Conservation (phyloP, 2,797 vertebrate species). For the Momotus momota region DNA sequence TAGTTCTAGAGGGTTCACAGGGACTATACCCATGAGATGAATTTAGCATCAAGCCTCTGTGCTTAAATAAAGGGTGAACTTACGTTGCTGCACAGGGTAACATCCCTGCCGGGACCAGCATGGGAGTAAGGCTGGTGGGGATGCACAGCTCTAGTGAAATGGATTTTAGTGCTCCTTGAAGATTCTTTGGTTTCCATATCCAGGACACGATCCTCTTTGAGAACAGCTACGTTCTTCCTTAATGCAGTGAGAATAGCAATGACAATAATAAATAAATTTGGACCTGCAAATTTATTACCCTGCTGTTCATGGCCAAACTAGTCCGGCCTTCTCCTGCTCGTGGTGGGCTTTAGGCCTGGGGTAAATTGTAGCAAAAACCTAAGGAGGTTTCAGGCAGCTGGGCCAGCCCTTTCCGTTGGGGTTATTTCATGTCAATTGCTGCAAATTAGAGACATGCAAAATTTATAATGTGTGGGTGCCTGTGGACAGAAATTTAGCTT, state of each 20-base stretch:
- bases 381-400: neutral
- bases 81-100: neutral
- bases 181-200: neutral
- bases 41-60: neutral
- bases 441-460: neutral
- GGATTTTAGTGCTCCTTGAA: neutral
- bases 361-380: neutral
- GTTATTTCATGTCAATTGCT: conserved; percentile 20
- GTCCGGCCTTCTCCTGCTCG: neutral
- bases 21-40: neutral
- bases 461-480: conserved; percentile 1
- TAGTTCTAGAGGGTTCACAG: neutral
- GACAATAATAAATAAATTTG: neutral
- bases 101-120: neutral
- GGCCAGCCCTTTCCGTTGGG: neutral
- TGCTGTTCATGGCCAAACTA: neutral
- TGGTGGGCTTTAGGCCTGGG: neutral
- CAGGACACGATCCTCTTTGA: neutral
- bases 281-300: neutral
- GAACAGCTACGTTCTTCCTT: neutral
- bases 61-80: neutral
- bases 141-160: neutral
- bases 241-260: neutral
- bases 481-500: conserved; percentile 10
- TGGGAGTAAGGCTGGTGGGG: neutral